Base-by-base conservation (phyloP, 1,140 invertebrate genomes). In the Mycetomoellerius zeteki region DNA sequence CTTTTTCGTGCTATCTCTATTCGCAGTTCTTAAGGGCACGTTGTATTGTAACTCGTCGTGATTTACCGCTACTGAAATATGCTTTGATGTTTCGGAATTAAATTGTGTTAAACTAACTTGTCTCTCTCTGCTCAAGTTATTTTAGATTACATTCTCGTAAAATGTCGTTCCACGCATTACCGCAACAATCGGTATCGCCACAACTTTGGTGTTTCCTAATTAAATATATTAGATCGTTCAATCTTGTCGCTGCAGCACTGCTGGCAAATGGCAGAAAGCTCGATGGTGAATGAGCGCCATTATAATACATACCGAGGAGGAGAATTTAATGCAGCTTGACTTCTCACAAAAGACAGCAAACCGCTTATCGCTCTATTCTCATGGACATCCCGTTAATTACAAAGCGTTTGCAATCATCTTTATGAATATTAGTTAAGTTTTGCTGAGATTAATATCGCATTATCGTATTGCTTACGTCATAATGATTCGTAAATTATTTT, bases 151-250 rank as follows among this genome's bases (percentile, higher is more conserved):
- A 37, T 54, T 12, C 75, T 64, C 65, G 77, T 54, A 33, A 69
- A 81, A 56, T 56, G 30, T 30, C 47, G 24, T 43, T 43, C 14
- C 21, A 47, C 21, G 21, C 21, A 43, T 81, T 71, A 81, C 21
- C 52, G n/a, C 52, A 33, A 75, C 27, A 54, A 21, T 78, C 24
- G 19, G 33, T 65, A 64, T 64, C 37, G 58, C 19, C 24, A 58
- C n/a, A 67, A 80, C 47, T 43, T 69, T 37, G 47, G 21, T 21
- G 43, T 37, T 81, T 81, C 16, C 64, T 58, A 81, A 71, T 81
- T 81, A 81, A 81, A 81, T 43, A 56, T 81, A 56, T 69, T 24
- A 33, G 65, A 56, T 81, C 50, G 24, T 69, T 80, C n/a, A 69
- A 19, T 27, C 47, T 58, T 64, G 47, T 54, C 30, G n/a, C 30